Conservation (phyloP, 1,140 invertebrate genomes). For the Liolophura sinensis region DNA sequence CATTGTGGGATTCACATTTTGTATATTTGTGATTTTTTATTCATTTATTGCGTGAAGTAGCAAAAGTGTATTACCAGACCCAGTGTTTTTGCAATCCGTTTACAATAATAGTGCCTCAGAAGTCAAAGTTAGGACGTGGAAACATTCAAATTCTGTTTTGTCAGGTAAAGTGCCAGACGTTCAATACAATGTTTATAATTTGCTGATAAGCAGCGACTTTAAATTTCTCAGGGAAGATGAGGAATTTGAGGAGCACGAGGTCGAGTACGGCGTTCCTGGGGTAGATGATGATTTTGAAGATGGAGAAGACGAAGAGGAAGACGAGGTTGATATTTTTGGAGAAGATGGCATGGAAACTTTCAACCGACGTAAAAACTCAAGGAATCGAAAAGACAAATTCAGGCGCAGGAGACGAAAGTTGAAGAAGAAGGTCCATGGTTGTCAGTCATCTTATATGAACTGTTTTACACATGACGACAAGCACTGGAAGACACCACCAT, state of each 20-base stretch:
- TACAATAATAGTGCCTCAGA: too few species aligned
- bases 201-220: too few species aligned
- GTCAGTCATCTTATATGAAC: conserved; percentile 73
- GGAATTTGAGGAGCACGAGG: neutral
- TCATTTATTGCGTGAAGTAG: too few species aligned
- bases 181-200: too few species aligned
- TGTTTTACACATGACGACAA: conserved; percentile 90
- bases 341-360: conserved; percentile 9
- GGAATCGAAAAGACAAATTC: conserved; percentile 11
- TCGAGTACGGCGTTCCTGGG: conserved; percentile 1
- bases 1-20: too few species aligned
- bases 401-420: conserved; percentile 44
- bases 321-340: conserved; percentile 17
- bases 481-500: conserved; percentile 92
- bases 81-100: too few species aligned
- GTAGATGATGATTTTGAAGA: conserved; percentile 8
- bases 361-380: neutral
- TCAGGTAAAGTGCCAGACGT: too few species aligned
- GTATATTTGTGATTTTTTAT: too few species aligned
- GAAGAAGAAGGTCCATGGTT: conserved; percentile 18
- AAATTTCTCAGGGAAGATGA: neutral
- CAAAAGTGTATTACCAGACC: too few species aligned
- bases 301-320: conserved; percentile 69
- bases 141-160: too few species aligned
- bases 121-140: too few species aligned